Base-by-base conservation (phyloP, 2,113 vertebrate species). In the Platanista minor region DNA sequence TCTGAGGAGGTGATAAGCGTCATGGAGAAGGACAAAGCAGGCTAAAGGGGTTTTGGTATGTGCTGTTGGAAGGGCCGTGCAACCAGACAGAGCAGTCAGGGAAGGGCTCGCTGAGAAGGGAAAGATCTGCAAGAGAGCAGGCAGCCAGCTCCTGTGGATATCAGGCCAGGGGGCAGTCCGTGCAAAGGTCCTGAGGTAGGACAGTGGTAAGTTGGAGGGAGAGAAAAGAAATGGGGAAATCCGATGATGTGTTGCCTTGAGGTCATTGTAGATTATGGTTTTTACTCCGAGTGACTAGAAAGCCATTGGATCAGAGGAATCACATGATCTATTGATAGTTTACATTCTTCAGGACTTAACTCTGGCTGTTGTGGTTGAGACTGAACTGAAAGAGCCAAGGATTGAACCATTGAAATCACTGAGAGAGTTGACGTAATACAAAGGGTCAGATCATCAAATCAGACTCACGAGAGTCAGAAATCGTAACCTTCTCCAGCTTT, bases 211-310 rank as follows among this genome's bases (percentile, higher is more conserved):
- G 1, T 23, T 5, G 5, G 88, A 59, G 52, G 39, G 20, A 29
- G 10, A 57, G 59, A 6, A 52, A 43, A 66, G 74, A 71, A 61
- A 27, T 6, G 3, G 66, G 41, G 57, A 41, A 27, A 27, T n/a
- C 13, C n/a, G 31, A 31, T 5, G 2, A 18, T 36, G 25, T 31
- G 8, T 43, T 2, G 15, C n/a, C 77, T 27, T 6, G 54, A 17
- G 43, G 31, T 1, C 27, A 0, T 4, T 23, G 14, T 4, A 13
- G n/a, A 6, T 18, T 8, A 78, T 4, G 25, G 43, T 11, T 15
- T 69, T 81, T 57, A 54, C 57, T 52, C 18, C 6, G 2, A 52
- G 11, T 21, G 9, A 39, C 27, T 3, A 1, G n/a, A 82, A 77
- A 66, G 57, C 25, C 8, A 4, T 2, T 4, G n/a, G 77, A 0